Conservation (phyloP, 2,113 vertebrate species). For the Pteruthius melanotis region DNA sequence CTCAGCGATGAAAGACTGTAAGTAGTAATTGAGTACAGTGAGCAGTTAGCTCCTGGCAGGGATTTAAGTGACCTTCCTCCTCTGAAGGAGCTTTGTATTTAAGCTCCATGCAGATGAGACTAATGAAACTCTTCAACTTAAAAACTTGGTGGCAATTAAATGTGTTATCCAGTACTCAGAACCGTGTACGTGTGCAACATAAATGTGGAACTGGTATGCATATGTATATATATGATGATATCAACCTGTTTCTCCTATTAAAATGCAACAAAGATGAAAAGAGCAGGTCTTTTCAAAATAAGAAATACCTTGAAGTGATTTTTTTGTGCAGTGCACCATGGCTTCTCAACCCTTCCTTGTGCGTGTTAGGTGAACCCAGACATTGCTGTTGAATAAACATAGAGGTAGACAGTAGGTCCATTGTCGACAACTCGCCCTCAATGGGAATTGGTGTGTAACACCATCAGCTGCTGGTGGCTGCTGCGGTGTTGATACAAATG, state of each 20-base stretch:
- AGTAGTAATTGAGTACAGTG: conserved; percentile 45
- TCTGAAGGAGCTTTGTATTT: conserved; percentile 25
- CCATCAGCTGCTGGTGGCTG: not conserved
- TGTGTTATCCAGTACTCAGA: not conserved
- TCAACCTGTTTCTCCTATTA: not conserved
- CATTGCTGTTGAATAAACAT: not conserved
- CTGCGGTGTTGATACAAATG: not conserved
- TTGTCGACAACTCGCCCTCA: not conserved
- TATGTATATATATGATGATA: not conserved
- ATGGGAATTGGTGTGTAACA: not conserved
- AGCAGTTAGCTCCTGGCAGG: conserved; percentile 27
- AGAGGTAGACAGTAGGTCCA: not conserved
- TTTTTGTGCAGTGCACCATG: not conserved
- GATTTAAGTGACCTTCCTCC: conserved; percentile 43
- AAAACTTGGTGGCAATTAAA: not conserved
- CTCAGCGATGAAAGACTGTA: not conserved
- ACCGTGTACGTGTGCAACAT: not conserved
- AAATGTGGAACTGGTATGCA: not conserved
- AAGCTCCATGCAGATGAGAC: not conserved
- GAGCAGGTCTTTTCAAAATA: not conserved
- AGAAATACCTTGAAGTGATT: not conserved
- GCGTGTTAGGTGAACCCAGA: not conserved
- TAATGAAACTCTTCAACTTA: conserved; percentile 17
- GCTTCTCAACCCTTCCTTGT: not conserved
- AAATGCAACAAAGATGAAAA: not conserved